Evolutionary conservation across 2,888 invertebrate species (phyloP).

Genomic region (Calliscelio sp.): DNA sequence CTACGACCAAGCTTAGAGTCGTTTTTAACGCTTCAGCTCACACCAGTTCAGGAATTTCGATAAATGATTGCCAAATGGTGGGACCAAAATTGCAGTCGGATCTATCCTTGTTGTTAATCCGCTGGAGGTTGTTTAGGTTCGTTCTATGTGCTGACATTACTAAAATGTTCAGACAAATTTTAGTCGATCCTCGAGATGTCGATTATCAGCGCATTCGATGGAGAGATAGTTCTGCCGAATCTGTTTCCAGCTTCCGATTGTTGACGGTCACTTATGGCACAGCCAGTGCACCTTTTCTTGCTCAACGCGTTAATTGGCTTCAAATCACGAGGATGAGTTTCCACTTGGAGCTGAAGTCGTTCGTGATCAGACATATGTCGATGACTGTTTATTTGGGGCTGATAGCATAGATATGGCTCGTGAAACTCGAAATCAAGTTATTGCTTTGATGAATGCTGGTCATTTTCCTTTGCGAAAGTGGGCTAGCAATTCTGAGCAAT

Average conservation of each 20-base stretch:
- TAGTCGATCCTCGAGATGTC: background rate
- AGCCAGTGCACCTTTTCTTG: background rate
- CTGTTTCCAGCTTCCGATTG: background rate
- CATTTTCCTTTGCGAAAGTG: conserved; percentile 1
- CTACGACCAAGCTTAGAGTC: background rate
- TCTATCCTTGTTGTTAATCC: background rate
- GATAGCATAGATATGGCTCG: background rate
- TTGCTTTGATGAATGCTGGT: background rate
- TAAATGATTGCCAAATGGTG: background rate
- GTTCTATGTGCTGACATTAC: background rate
- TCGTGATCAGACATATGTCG: background rate
- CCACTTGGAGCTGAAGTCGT: background rate
- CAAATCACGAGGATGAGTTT: background rate
- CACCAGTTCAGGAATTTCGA: background rate
- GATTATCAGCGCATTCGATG: background rate
- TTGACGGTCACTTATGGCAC: background rate
- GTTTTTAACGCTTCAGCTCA: conserved; percentile 9
- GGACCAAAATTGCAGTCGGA: background rate
- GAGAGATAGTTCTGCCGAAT: background rate
- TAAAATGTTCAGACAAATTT: background rate
- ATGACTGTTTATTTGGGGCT: background rate
- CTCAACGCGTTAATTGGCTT: background rate
- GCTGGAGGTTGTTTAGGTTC: background rate
- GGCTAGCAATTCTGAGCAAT: too few species aligned
- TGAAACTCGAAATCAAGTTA: background rate